Conservation (phyloP, 2,888 invertebrate genomes). For the Acanthoscelides obtectus region DNA sequence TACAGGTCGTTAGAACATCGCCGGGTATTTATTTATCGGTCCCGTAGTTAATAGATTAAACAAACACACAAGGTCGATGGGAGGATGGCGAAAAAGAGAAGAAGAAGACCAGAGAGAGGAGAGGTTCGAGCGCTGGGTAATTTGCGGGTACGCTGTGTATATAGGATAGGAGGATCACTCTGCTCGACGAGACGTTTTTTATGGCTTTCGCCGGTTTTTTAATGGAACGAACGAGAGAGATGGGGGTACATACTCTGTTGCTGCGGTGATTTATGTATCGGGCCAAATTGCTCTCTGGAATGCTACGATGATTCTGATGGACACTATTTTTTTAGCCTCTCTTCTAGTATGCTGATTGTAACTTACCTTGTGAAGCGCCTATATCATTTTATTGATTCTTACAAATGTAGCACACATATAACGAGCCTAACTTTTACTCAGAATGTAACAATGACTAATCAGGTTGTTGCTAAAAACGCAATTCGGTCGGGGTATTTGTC, state of each 20-base stretch:
- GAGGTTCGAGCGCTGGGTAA: neutral
- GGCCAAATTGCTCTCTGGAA: neutral
- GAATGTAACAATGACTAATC: no score
- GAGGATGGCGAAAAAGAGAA: neutral
- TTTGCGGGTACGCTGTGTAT: neutral
- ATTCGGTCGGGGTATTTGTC: no score
- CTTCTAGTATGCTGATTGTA: no score
- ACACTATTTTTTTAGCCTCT: no score
- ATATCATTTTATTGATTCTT: no score
- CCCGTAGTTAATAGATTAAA: constrained; percentile 6
- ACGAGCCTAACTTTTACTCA: no score
- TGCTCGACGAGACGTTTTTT: neutral
- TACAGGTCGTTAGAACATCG: constrained; percentile 4
- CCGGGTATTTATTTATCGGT: constrained; percentile 7
- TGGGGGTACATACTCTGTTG: neutral
- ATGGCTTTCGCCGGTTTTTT: neutral
- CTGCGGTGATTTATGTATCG: neutral
- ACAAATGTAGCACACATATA: no score
- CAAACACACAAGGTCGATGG: constrained; percentile 2
- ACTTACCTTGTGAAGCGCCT: no score
- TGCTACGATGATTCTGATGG: neutral
- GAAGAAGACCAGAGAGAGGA: neutral
- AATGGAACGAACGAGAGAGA: neutral
- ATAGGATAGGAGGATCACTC: neutral
- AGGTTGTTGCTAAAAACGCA: no score